Base-by-base conservation (phyloP, 1,140 invertebrate genomes). In the Drosophila athabasca region DNA sequence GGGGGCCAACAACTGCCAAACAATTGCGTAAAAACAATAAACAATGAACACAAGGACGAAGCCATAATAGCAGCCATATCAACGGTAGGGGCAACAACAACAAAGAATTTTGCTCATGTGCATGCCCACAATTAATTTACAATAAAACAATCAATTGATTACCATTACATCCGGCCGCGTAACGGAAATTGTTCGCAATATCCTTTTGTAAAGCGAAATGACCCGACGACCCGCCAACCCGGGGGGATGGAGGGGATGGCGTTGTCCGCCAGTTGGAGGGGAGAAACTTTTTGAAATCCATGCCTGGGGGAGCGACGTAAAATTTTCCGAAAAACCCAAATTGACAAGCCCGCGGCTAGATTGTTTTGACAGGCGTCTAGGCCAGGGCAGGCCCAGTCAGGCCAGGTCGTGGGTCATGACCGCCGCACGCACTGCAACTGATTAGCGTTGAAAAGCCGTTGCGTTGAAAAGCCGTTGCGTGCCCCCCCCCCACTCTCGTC, bases 131-230 rank as follows among this genome's bases (percentile, higher is more conserved):
- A 89, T 88, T 88, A 87, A 87, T 83, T 88, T 60, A 88, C 83
- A 88, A 88, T 88, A 88, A 88, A 83, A 88, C 83, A 88, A 88
- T 88, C 83, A 88, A 89, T 89, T 88, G 83, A 88, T 88, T 88
- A 89, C 79, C 76, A 83, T 79, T 89, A 73, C 68, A 79, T 88
- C 83, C 83, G 83, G 72, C 60, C 79, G 79, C 79, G 79, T 60
- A 74, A 61, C 84, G 83, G 83, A 87, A 88, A 87, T 87, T 87
- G 83, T 69, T 64, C 76, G 72, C 84, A 76, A 88, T 88, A 83
- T 88, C 68, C 84, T 72, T 73, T 89, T 88, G 79, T 88, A 76
- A 80, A 77, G 70, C 65, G 59, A 60, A 49, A 59, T 78, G 65
- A 71, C 45, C 61, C 15, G 17, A 57, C 31, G 24, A 26, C 4